A percentile compares a stretch with the other conserved stretches of the same genome.
Evolutionary conservation across 1,140 invertebrate genomes (phyloP).

Genomic region (Heliconius nattereri): DNA sequence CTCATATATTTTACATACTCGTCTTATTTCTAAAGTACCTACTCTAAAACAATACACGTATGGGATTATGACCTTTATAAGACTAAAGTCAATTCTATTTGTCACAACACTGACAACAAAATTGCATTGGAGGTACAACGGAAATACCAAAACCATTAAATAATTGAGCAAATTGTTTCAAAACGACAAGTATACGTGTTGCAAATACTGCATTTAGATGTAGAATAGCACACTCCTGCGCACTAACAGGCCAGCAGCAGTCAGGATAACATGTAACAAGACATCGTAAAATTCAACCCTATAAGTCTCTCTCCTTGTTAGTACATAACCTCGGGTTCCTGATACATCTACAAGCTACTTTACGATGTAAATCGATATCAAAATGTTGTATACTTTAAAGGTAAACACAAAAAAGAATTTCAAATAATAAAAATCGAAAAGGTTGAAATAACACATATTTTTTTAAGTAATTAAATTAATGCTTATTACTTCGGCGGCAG

Average conservation of each 20-base stretch:
- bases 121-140: conserved; percentile 19
- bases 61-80: background rate
- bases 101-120: conserved; percentile 27
- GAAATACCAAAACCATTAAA: conserved; percentile 33
- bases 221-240: background rate
- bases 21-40: background rate
- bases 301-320: conserved; percentile 5
- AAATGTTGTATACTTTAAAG: background rate
- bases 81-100: conserved; percentile 5
- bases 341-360: background rate
- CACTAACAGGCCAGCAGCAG: background rate
- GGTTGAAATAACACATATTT: background rate
- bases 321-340: background rate
- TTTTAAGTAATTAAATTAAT: conserved; percentile 1
- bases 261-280: background rate
- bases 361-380: background rate
- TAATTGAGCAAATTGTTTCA: conserved; percentile 24
- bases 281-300: background rate
- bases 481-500: background rate
- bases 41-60: too few relatives aligned
- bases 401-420: background rate
- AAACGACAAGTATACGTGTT: conserved; percentile 15
- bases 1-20: background rate
- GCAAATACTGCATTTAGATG: conserved; percentile 12
- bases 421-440: background rate